Percentiles rank a stretch among this genome's conserved stretches.
phyloP scores from a whole-genome alignment of 2,888 invertebrate species.

The Alloplasta piceator region DNA sequence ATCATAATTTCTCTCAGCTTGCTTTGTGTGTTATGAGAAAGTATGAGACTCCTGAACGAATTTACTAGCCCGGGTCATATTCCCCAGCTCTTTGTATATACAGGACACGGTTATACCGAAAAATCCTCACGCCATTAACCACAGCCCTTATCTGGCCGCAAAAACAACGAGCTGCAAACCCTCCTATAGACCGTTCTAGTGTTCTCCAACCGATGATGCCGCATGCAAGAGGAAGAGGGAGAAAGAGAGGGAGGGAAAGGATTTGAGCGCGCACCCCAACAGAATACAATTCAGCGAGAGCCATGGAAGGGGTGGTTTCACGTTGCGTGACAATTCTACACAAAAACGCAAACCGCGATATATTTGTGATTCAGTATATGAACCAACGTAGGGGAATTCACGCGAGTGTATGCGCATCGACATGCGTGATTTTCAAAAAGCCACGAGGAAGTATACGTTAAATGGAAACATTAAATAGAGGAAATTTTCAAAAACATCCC shows the following conservation, averaged over 20 bases:
- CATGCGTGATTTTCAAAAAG: conserved; percentile 41
- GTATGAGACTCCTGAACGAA: no score
- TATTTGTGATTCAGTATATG: conserved; percentile 37
- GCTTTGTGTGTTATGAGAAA: no score
- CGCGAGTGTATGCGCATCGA: conserved; percentile 7
- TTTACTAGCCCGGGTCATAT: no score
- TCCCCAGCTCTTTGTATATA: not conserved
- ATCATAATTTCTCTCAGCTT: no score
- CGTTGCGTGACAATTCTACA: conserved; percentile 55
- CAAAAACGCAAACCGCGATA: conserved; percentile 23
- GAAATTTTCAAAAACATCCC: no score
- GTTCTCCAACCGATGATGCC: conserved; percentile 40
- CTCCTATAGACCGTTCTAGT: conserved; percentile 66
- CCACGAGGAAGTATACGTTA: conserved; percentile 20
- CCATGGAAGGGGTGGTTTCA: conserved; percentile 38
- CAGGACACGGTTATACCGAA: conserved; percentile 65
- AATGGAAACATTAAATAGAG: no score
- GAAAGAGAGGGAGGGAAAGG: conserved; percentile 26
- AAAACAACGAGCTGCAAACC: conserved; percentile 75
- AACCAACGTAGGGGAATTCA: not conserved
- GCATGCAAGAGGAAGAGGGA: not conserved
- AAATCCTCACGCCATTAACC: conserved; percentile 80
- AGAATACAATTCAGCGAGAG: conserved; percentile 6
- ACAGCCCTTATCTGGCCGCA: conserved; percentile 77
- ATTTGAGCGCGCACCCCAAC: conserved; percentile 25